Percentiles rank a stretch among this genome's conserved stretches.
Conservation (phyloP, 2,797 vertebrate species). For the Coregonus sp. region DNA sequence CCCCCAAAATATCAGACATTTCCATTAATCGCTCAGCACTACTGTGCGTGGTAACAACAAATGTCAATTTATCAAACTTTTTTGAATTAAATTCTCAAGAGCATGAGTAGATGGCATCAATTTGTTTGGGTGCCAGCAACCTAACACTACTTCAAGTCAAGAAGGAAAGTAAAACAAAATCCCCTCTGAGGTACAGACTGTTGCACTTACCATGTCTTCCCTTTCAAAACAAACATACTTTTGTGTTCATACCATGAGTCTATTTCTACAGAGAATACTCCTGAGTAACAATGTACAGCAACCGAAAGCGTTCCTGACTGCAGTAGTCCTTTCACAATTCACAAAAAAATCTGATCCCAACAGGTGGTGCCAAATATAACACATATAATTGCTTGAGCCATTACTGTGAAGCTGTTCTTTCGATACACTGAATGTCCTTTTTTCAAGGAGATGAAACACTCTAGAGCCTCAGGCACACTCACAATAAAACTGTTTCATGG, state of each 20-base stretch:
- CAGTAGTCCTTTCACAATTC: conserved; percentile 37
- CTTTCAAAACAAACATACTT: not conserved
- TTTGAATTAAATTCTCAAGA: not conserved
- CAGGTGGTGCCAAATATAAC: conserved; percentile 29
- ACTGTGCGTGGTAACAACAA: not conserved
- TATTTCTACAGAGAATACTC: conserved; percentile 21
- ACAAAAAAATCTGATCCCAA: not conserved
- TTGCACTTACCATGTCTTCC: not conserved
- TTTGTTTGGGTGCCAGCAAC: not conserved
- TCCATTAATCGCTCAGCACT: no score
- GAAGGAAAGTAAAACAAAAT: not conserved
- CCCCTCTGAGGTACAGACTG: not conserved
- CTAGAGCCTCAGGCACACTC: conserved; percentile 28
- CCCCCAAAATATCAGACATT: no score
- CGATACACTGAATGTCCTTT: conserved; percentile 44
- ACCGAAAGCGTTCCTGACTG: conserved; percentile 23
- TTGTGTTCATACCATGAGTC: not conserved
- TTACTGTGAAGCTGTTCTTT: conserved; percentile 48
- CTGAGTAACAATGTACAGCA: conserved; percentile 18
- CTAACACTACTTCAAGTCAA: not conserved
- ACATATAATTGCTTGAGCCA: conserved; percentile 48
- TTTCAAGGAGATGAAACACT: conserved; percentile 32
- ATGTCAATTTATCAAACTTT: not conserved
- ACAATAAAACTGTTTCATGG: conserved; percentile 27
- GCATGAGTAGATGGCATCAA: not conserved